A percentile compares a stretch with the other conserved stretches of the same genome.
Evolutionary conservation across 2,888 invertebrate genomes (phyloP).

Genomic region (Thelaira solivaga): DNA sequence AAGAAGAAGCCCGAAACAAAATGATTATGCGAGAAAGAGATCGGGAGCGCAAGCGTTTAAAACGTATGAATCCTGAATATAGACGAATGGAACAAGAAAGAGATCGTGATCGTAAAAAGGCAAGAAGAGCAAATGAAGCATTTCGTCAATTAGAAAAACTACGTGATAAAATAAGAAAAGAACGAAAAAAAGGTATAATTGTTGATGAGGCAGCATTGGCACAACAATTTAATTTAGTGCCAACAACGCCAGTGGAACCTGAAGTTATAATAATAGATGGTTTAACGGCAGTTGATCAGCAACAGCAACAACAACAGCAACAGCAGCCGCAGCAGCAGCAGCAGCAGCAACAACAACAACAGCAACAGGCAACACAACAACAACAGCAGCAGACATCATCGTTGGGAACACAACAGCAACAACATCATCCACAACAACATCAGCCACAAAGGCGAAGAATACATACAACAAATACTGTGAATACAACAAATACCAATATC

Average conservation of each 20-base stretch:
- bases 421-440: slow-evolving; percentile 53
- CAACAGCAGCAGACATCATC: no score
- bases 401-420: slow-evolving; percentile 53
- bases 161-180: slow-evolving; percentile 75
- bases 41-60: slow-evolving; percentile 74
- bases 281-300: slow-evolving; percentile 51
- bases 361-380: slow-evolving; percentile 60
- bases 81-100: slow-evolving; percentile 73
- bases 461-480: slow-evolving; percentile 54
- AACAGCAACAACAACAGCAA: slow-evolving; percentile 60
- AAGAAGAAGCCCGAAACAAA: slow-evolving; percentile 73
- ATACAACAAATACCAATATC: slow-evolving; percentile 56
- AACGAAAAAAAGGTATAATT: slow-evolving; percentile 73
- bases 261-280: slow-evolving; percentile 69
- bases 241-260: slow-evolving; percentile 71
- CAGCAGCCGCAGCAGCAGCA: slow-evolving; percentile 63
- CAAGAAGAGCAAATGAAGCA: slow-evolving; percentile 73
- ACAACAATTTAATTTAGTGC: slow-evolving; percentile 70
- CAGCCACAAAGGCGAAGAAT: slow-evolving; percentile 53
- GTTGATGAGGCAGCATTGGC: slow-evolving; percentile 70
- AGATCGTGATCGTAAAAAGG: slow-evolving; percentile 74
- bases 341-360: slow-evolving; percentile 62
- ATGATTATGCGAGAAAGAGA: slow-evolving; percentile 74
- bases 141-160: slow-evolving; percentile 74
- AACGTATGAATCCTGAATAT: slow-evolving; percentile 74